A percentile compares a stretch with the other conserved stretches of the same genome.
phyloP scores from a whole-genome alignment of 2,888 invertebrate species.

The Drosophila borborema region DNA sequence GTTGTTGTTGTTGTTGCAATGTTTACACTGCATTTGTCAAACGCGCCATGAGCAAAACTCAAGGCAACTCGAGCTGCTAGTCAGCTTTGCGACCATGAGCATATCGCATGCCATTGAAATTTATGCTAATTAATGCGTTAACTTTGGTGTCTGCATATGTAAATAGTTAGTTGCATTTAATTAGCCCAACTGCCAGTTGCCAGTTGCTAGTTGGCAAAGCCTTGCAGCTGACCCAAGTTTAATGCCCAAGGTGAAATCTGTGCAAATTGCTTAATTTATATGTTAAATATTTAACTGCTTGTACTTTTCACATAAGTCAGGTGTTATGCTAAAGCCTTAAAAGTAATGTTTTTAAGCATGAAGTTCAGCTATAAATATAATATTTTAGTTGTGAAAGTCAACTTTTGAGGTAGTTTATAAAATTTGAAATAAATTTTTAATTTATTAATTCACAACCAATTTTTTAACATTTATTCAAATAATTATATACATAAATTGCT shows the following conservation, averaged over 20 bases:
- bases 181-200: conserved; percentile 35
- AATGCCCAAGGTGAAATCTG: not conserved
- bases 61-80: conserved; percentile 6
- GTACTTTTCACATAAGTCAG: not conserved
- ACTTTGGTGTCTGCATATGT: conserved; percentile 44
- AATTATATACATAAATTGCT: no score
- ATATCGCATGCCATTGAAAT: conserved; percentile 53
- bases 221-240: conserved; percentile 3
- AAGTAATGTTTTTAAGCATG: not conserved
- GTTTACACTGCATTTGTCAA: conserved; percentile 52
- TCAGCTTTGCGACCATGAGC: conserved; percentile 2
- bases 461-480: no score
- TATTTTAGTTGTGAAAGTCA: no score
- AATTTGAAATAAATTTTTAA: no score
- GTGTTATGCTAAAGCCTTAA: no score
- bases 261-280: conserved; percentile 10
- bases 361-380: no score
- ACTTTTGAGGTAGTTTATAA: no score
- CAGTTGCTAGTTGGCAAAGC: conserved; percentile 4
- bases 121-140: conserved; percentile 64
- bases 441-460: no score
- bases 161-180: conserved; percentile 53
- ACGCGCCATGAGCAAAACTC: conserved; percentile 10
- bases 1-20: conserved; percentile 18
- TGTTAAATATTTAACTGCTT: conserved; percentile 6